phyloP scores from a whole-genome alignment of 1,140 invertebrate species.

The Zaprionus vittiger region DNA sequence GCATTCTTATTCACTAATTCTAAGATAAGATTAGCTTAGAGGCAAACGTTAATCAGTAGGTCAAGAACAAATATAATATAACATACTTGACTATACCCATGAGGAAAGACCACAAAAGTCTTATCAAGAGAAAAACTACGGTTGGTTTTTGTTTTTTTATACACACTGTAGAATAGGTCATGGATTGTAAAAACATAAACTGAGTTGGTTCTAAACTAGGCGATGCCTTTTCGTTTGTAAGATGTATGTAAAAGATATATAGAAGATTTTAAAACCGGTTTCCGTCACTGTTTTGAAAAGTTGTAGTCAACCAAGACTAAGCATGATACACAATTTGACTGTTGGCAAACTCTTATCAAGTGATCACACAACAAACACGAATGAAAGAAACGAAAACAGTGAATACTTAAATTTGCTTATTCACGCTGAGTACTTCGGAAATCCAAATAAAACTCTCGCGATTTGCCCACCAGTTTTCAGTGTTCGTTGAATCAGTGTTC shows the following conservation, averaged over 20 bases:
- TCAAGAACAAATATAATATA: background rate
- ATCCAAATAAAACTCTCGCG: background rate
- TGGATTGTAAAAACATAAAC: no score
- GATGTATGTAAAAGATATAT: no score
- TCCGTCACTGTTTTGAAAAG: background rate
- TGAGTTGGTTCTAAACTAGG: no score
- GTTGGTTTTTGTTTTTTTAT: no score
- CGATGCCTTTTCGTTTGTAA: no score
- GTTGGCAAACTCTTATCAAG: background rate
- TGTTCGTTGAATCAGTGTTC: background rate
- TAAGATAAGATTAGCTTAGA: background rate
- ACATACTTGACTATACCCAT: background rate
- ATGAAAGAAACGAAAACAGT: background rate
- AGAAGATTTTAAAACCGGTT: background rate
- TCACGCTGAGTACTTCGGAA: constrained; percentile 15
- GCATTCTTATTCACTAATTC: background rate
- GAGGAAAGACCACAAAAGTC: background rate
- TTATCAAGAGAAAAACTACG: background rate
- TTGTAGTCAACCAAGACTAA: background rate
- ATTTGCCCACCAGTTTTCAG: background rate
- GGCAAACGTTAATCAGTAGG: background rate
- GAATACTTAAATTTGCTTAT: background rate
- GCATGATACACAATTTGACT: background rate
- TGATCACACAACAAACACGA: background rate
- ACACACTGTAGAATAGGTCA: no score